Conservation (phyloP, 2,113 vertebrate genomes). For the Xenopus laevis region DNA sequence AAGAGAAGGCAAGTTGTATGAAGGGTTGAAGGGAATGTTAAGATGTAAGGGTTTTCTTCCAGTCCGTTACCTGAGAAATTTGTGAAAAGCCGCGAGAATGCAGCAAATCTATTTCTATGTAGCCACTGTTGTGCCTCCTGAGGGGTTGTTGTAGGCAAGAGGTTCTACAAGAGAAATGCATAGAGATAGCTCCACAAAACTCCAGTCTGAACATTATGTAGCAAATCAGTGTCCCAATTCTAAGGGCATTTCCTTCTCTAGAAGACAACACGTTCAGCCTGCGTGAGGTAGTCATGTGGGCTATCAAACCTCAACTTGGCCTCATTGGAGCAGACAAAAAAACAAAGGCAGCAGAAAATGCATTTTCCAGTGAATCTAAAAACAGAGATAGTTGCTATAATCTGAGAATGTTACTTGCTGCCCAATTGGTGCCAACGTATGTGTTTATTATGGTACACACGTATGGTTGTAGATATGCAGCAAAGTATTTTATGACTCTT, state of each 20-base stretch:
- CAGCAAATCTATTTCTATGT: conserved; percentile 89
- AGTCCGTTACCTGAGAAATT: conserved; percentile 84
- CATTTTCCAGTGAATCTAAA: neutral
- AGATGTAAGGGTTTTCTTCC: conserved; percentile 29
- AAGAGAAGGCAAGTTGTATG: conserved; percentile 1
- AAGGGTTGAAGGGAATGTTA: conserved; percentile 23
- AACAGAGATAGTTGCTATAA: neutral
- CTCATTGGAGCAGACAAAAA: neutral
- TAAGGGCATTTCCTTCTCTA: conserved; percentile 39
- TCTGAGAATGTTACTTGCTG: neutral
- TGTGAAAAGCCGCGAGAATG: conserved; percentile 88
- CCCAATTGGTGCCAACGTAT: no score
- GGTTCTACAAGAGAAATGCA: conserved; percentile 71
- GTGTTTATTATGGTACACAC: no score
- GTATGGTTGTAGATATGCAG: no score
- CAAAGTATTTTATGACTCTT: no score
- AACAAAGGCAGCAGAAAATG: neutral
- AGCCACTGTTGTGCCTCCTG: conserved; percentile 97
- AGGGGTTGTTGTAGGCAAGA: conserved; percentile 86
- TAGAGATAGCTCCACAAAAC: conserved; percentile 41
- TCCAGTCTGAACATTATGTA: conserved; percentile 37
- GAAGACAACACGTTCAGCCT: conserved; percentile 27
- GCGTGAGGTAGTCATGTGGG: conserved; percentile 17
- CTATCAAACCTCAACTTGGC: conserved; percentile 7
- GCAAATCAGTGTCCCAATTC: conserved; percentile 27